Percentiles rank a stretch among this genome's conserved stretches.
Evolutionary conservation across 2,113 vertebrate species (phyloP).

Genomic region (Eonycteris spelaea): DNA sequence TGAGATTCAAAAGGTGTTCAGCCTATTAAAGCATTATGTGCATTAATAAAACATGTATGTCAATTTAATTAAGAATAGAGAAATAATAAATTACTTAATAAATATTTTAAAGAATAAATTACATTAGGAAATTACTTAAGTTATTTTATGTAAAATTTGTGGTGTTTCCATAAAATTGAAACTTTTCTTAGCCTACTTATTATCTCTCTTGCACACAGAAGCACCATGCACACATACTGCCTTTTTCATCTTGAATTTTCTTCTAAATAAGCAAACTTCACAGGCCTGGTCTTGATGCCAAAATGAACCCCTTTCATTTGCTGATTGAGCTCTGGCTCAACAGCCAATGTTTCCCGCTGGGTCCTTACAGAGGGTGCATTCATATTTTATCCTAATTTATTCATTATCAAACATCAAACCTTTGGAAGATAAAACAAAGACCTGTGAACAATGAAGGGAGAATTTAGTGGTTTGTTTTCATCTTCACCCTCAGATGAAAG

Average conservation of each 20-base stretch:
- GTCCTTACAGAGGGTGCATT: conserved; percentile 67
- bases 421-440: conserved; percentile 71
- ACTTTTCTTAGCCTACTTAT: not conserved
- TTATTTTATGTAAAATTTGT: not conserved
- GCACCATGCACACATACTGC: not conserved
- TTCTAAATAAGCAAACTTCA: conserved; percentile 55
- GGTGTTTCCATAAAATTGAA: not conserved
- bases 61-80: not conserved
- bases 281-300: conserved; percentile 55
- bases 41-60: not conserved
- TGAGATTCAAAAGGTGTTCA: not conserved
- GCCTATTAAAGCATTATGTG: not conserved
- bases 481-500: conserved; percentile 58
- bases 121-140: not conserved
- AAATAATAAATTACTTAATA: not conserved
- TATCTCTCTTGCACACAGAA: not conserved
- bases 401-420: conserved; percentile 74
- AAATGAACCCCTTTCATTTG: conserved; percentile 59
- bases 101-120: not conserved
- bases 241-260: conserved; percentile 46
- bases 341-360: conserved; percentile 61
- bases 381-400: conserved; percentile 74
- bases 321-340: conserved; percentile 71
- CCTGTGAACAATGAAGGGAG: conserved; percentile 32
- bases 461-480: conserved; percentile 53